phyloP scores from a whole-genome alignment of 2,113 vertebrate species.

The Ondatra zibethicus region DNA sequence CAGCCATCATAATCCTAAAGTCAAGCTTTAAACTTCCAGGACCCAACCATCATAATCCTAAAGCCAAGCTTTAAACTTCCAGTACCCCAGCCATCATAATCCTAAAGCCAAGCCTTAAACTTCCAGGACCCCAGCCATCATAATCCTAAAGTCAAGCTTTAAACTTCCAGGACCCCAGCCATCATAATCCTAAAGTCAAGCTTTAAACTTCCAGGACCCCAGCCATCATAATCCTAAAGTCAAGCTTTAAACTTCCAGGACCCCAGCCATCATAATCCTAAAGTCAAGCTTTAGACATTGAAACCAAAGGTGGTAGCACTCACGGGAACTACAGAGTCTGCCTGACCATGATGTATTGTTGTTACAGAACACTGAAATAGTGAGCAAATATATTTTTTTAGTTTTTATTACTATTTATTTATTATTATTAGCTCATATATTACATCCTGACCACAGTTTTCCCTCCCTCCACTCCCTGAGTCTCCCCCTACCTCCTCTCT shows the following conservation, averaged over 20 bases:
- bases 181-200: conserved; percentile 3
- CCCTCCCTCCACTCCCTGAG: background rate
- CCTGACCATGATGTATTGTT: background rate
- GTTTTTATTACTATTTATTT: background rate
- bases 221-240: background rate
- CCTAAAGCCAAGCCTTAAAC: conserved; percentile 39
- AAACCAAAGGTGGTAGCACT: background rate
- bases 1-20: background rate
- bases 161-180: background rate
- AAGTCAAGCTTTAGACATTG: background rate
- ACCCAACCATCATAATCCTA: background rate
- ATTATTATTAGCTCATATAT: background rate
- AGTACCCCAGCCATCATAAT: background rate
- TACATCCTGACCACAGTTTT: background rate
- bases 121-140: background rate
- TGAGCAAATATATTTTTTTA: background rate
- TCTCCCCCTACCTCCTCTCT: no score
- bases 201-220: conserved; percentile 19
- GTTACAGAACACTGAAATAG: background rate
- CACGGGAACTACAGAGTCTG: background rate
- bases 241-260: conserved; percentile 37
- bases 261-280: background rate
- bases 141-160: conserved; percentile 25
- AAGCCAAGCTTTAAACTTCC: conserved; percentile 41
- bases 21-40: background rate